Conservation (phyloP, 2,888 invertebrate species). For the Actias luna region DNA sequence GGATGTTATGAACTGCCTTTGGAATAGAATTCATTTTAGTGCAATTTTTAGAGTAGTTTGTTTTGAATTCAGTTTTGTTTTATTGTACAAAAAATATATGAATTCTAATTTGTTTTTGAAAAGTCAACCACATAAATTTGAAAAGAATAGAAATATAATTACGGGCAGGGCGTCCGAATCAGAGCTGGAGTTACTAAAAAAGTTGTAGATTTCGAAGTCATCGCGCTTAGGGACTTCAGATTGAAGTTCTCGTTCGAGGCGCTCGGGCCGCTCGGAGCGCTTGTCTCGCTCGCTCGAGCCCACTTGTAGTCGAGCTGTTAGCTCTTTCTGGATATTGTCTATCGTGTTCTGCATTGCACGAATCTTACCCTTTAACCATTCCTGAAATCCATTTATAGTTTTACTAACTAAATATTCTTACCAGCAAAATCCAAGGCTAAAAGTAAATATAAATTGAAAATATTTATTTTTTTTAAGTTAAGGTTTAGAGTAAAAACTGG, state of each 20-base stretch:
- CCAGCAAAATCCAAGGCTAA: not conserved
- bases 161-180: not conserved
- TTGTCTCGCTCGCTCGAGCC: not conserved
- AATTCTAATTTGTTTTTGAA: too few relatives aligned
- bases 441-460: not conserved
- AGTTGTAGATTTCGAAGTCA: not conserved
- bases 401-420: not conserved
- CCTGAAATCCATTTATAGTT: not conserved
- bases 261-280: not conserved
- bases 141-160: not conserved
- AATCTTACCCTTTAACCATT: not conserved
- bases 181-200: not conserved
- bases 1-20: too few relatives aligned
- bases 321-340: slow-evolving; percentile 3
- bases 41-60: too few relatives aligned
- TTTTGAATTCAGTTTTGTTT: too few relatives aligned
- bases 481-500: too few relatives aligned
- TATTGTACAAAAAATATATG: too few relatives aligned
- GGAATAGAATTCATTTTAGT: too few relatives aligned
- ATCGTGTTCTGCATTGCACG: not conserved
- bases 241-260: not conserved
- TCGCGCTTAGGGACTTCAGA: not conserved
- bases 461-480: too few relatives aligned
- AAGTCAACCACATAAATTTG: too few relatives aligned
- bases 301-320: not conserved